phyloP scores from a whole-genome alignment of 2,113 vertebrate genomes.

The Diadophis punctatus region DNA sequence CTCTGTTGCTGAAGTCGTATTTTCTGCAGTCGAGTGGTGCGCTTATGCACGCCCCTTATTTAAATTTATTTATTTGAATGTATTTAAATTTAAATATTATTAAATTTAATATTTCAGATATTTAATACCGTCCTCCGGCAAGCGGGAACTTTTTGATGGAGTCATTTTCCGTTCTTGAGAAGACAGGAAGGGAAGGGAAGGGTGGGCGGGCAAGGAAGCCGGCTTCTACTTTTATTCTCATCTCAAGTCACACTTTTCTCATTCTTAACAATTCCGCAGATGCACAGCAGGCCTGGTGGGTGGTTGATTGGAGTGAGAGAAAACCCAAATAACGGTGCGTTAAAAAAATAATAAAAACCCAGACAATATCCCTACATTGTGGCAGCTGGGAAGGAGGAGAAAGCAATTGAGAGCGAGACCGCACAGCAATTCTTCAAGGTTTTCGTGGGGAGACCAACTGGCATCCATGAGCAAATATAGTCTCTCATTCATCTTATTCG shows the following conservation, averaged over 20 bases:
- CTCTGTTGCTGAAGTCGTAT: too few species aligned
- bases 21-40: too few species aligned
- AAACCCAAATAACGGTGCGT: constrained; percentile 9
- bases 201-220: not conserved
- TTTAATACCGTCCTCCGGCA: not conserved
- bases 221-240: not conserved
- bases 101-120: not conserved
- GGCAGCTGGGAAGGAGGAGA: constrained; percentile 27
- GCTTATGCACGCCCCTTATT: too few species aligned
- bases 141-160: not conserved
- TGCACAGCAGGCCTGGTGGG: not conserved
- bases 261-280: constrained; percentile 40
- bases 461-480: too few species aligned
- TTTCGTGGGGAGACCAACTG: too few species aligned
- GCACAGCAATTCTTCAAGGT: not conserved
- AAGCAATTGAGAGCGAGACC: not conserved
- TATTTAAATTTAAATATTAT: too few species aligned
- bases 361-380: not conserved
- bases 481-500: not conserved
- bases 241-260: constrained; percentile 39
- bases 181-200: constrained; percentile 29
- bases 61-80: too few species aligned
- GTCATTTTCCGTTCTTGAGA: not conserved
- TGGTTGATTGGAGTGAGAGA: not conserved
- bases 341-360: constrained; percentile 1